Conservation (phyloP, 2,113 vertebrate species). For the Catharus minimus region DNA sequence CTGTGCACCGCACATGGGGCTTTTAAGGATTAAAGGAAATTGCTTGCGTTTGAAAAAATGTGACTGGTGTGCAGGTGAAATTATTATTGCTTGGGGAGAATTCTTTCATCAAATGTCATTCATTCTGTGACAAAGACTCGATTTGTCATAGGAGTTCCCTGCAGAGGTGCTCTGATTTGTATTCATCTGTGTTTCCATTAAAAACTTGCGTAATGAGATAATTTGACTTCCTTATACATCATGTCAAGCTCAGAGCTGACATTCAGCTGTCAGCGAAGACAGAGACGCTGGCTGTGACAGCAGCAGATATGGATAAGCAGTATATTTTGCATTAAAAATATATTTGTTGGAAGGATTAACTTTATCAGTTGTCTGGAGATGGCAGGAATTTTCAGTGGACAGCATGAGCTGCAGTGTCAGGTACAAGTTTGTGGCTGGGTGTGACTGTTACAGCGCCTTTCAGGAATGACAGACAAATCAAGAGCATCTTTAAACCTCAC, state of each 20-base stretch:
- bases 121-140: not conserved
- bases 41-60: not conserved
- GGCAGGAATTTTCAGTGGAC: not conserved
- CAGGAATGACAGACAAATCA: not conserved
- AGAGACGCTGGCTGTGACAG: not conserved
- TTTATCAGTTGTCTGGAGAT: not conserved
- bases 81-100: conserved; percentile 37
- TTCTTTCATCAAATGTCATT: conserved; percentile 35
- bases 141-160: conserved; percentile 36
- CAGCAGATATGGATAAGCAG: rapidly evolving
- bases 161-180: conserved; percentile 29
- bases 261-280: not conserved
- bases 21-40: conserved; percentile 28
- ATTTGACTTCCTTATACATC: conserved; percentile 30
- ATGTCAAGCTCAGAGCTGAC: conserved; percentile 1
- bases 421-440: not conserved
- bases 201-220: conserved; percentile 35
- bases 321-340: not conserved
- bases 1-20: not conserved
- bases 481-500: not conserved
- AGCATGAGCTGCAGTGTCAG: rapidly evolving
- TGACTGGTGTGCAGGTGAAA: not conserved
- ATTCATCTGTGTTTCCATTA: conserved; percentile 21
- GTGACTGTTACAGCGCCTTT: not conserved
- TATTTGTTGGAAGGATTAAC: not conserved